phyloP scores from a whole-genome alignment of 2,888 invertebrate species.

The Drosophila greeni region DNA sequence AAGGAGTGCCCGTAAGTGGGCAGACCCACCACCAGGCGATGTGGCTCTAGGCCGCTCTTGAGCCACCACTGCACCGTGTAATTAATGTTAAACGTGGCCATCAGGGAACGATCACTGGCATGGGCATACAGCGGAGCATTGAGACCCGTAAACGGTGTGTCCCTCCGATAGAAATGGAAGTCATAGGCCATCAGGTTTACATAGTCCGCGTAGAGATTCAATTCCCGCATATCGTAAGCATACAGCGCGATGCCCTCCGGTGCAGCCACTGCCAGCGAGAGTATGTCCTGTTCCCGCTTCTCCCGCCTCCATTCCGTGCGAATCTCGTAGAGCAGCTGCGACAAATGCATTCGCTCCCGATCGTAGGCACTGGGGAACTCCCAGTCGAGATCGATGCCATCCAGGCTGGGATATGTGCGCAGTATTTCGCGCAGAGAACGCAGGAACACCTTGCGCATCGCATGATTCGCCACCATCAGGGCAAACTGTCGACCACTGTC shows the following conservation, averaged over 20 bases:
- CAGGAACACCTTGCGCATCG: constrained; percentile 83
- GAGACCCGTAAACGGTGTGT: constrained; percentile 89
- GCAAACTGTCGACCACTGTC: constrained; percentile 84
- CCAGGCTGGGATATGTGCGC: constrained; percentile 72
- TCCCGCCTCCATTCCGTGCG: constrained; percentile 83
- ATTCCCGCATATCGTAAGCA: constrained; percentile 87
- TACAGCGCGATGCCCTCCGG: constrained; percentile 86
- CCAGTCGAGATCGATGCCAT: constrained; percentile 86
- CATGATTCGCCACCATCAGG: constrained; percentile 85
- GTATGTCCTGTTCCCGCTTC: constrained; percentile 80
- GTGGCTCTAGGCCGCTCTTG: constrained; percentile 85
- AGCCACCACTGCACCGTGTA: constrained; percentile 89
- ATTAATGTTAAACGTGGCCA: constrained; percentile 88
- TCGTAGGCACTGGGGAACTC: constrained; percentile 87
- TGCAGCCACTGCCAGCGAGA: constrained; percentile 90
- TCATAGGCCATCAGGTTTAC: constrained; percentile 96
- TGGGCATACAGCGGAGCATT: constrained; percentile 89
- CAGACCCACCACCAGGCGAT: constrained; percentile 90
- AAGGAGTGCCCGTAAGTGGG: constrained; percentile 93
- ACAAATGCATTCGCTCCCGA: constrained; percentile 86
- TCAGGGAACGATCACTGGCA: constrained; percentile 82
- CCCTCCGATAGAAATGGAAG: constrained; percentile 87
- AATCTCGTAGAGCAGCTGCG: constrained; percentile 86
- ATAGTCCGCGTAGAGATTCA: constrained; percentile 90
- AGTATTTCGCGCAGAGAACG: constrained; percentile 79